Evolutionary conservation across 1,140 invertebrate species (phyloP), one percentile per base, ranked within the genome.

Genomic region (Anastatus disparis): DNA sequence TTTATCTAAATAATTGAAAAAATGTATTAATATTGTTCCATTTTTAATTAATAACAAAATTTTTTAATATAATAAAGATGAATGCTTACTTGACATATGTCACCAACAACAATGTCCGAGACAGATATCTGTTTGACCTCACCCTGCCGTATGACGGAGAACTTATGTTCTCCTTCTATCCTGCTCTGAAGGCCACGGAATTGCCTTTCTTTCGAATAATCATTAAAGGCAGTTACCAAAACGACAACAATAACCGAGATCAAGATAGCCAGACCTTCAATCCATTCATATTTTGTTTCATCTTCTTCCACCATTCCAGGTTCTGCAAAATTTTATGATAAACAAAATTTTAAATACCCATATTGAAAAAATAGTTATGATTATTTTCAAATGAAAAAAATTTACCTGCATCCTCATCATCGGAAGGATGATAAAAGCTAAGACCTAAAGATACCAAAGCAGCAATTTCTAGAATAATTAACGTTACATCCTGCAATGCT

Each of bases 141-240:
- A 67, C 90, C 92, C 79, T 92, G 91, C 74, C 98, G 91, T 79
- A 99, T 97, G 72, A 99, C 97, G 53, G 95, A 92, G 89, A 99
- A 99, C 87, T 97, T 97, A 86, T 99, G 97, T 87, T 99, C 98
- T 81, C 96, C 95, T 88, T 99, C 97, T 87, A 99, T 99, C 85
- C 97, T 93, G 85, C 89, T 97, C 88, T 99, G 97, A 74, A 99
- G 90, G 78, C 97, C 97, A 79, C 92, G 91, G 88, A 99, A 99
- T 89, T 99, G 97, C 85, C 95, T 91, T 88, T 99, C 97, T 90
- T 99, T 99, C 74, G 95, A 97, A 87, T 97, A 99, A 91, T 99
- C 97, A 90, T 99, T 99, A 88, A 98, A 98, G 78, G 97, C 97
- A 83, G 97, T 99, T 74, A 99, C 97, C 87, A 99, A 89, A 71